Base-by-base conservation (phyloP, 2,888 invertebrate genomes). In the Drosophila fulvimacula region DNA sequence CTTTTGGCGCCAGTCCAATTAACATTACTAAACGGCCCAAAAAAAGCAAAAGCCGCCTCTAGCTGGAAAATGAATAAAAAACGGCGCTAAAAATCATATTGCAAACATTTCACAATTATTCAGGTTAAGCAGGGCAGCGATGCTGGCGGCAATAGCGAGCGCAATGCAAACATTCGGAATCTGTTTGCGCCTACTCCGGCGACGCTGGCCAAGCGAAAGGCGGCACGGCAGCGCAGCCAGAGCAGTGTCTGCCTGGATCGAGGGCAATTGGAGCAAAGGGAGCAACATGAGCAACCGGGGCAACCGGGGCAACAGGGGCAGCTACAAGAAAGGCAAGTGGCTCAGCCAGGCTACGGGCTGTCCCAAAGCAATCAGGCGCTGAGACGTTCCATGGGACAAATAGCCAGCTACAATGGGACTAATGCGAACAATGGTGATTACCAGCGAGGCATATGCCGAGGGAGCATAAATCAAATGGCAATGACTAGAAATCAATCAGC, bases 131-230 rank as follows among this genome's bases (percentile, higher is more conserved):
- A 68, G 72, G 83, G 73, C 78, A 62, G 65, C 64, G 61, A 74
- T n/a, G 48, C 68, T 10, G 78, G 68, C 76, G 58, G 68, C 57
- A 59, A 56, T 53, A 73, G 77, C 69, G 81, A 82, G 56, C 91
- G 91, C 65, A 90, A 91, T 76, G 90, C 85, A 69, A 90, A 85
- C 72, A 81, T 90, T 79, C 88, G 91, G 70, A 90, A 81, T 69
- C 79, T 90, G 65, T 91, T 90, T 76, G 85, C 89, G 53, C 83
- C 86, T 44, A 61, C 88, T 19, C 55, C 84, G n/a, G 66, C 76
- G 9, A 19, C 57, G 19, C 39, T 81, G 73, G 79, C 89, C 17
- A 75, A 70, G 46, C 69, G 70, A 21, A 89, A 80, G 66, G 81
- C 80, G 30, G 73, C 59, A 7, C 69, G 88, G 41, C 74, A 77